A percentile compares a stretch with the other conserved stretches of the same genome.
Conservation (phyloP, 2,888 invertebrate species). For the Serrognathus titanus region DNA sequence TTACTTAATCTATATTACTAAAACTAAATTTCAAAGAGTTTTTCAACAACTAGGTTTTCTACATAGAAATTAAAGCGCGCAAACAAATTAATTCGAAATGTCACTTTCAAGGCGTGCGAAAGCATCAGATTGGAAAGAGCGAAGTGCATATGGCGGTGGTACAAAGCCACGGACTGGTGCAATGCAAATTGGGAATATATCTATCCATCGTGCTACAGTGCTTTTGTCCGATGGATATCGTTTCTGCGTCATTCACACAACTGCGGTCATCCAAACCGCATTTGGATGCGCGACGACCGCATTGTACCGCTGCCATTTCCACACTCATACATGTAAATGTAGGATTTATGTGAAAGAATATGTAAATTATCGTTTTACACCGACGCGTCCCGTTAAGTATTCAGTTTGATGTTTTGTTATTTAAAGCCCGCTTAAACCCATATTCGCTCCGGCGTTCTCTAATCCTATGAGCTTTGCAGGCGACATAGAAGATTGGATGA, state of each 20-base stretch:
- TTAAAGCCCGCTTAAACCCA: constrained; percentile 3
- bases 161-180: constrained; percentile 24
- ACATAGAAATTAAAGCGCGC: background rate
- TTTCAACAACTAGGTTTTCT: background rate
- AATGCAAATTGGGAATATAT: constrained; percentile 31
- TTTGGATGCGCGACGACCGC: constrained; percentile 25
- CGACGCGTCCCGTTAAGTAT: constrained; percentile 19
- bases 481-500: background rate
- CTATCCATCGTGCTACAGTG: background rate
- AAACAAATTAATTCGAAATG: background rate
- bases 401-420: constrained; percentile 21
- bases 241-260: constrained; percentile 34
- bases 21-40: too few species aligned
- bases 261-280: constrained; percentile 29
- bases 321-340: constrained; percentile 34
- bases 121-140: background rate
- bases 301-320: constrained; percentile 30
- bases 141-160: background rate
- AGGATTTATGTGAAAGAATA: constrained; percentile 34
- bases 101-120: background rate
- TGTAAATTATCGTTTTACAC: constrained; percentile 27
- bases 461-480: background rate
- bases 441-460: background rate
- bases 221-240: constrained; percentile 30
- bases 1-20: too few species aligned